Conservation (phyloP, 2,797 vertebrate species). For the Apogon hyalosoma region DNA sequence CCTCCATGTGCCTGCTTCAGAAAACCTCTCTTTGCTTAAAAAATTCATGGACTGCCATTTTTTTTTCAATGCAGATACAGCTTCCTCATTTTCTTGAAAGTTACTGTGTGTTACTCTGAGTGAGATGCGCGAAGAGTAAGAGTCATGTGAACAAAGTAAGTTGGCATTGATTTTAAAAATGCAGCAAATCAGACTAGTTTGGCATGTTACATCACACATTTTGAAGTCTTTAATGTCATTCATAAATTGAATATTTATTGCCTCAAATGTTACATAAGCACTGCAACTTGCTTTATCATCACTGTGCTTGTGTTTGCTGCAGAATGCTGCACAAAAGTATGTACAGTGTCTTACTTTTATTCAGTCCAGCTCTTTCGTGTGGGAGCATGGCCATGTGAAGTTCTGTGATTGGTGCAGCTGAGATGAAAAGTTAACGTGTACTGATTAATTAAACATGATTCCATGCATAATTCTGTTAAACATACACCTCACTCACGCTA, state of each 20-base stretch:
- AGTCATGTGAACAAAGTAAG: not conserved
- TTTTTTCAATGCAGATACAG: slow-evolving; percentile 18
- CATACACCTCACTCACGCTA: slow-evolving; percentile 16
- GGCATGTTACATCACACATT: not conserved
- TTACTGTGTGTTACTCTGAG: not conserved
- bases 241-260: slow-evolving; percentile 21
- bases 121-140: not conserved
- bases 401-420: slow-evolving; percentile 8
- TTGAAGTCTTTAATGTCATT: not conserved
- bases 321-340: not conserved
- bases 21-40: slow-evolving; percentile 58
- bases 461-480: slow-evolving; percentile 55
- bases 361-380: not conserved
- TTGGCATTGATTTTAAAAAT: not conserved
- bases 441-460: slow-evolving; percentile 67
- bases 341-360: not conserved
- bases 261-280: slow-evolving; percentile 16
- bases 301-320: not conserved
- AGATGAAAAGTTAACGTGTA: slow-evolving; percentile 41
- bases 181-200: not conserved
- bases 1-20: slow-evolving; percentile 20
- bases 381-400: not conserved
- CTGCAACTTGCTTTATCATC: slow-evolving; percentile 11
- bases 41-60: slow-evolving; percentile 55
- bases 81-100: slow-evolving; percentile 45